Conservation (phyloP, 2,888 invertebrate species). For the Ypsolopha scabrella region DNA sequence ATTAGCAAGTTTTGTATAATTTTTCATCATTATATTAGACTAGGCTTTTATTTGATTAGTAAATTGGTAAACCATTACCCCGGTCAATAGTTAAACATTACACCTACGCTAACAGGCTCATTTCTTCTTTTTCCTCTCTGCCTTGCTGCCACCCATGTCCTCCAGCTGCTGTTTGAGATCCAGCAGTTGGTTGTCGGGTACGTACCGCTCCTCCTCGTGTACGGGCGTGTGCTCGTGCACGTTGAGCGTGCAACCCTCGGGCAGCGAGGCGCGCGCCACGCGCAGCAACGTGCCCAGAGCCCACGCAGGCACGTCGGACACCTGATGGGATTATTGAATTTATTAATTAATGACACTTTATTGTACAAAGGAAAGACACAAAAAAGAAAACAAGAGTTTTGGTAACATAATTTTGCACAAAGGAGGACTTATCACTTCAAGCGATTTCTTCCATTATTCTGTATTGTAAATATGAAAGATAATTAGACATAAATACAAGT, state of each 20-base stretch:
- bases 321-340: conserved; percentile 39
- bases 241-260: conserved; percentile 81
- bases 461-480: too few species aligned
- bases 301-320: conserved; percentile 73
- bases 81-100: neutral
- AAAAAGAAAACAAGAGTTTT: too few species aligned
- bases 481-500: too few species aligned
- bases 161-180: conserved; percentile 81
- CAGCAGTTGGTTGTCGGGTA: conserved; percentile 86
- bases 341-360: too few species aligned
- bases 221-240: conserved; percentile 76
- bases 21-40: neutral
- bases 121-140: conserved; percentile 50
- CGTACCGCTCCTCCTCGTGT: conserved; percentile 78
- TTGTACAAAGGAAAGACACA: too few species aligned
- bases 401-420: too few species aligned
- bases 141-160: conserved; percentile 70
- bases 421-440: too few species aligned
- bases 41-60: neutral
- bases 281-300: conserved; percentile 80
- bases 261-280: conserved; percentile 78
- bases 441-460: too few species aligned
- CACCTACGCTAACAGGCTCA: conserved; percentile 12
- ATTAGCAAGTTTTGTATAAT: too few species aligned
- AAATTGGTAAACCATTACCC: neutral